Evolutionary conservation across 2,888 invertebrate species (phyloP).

Genomic region (Caenorhabditis sinica): DNA sequence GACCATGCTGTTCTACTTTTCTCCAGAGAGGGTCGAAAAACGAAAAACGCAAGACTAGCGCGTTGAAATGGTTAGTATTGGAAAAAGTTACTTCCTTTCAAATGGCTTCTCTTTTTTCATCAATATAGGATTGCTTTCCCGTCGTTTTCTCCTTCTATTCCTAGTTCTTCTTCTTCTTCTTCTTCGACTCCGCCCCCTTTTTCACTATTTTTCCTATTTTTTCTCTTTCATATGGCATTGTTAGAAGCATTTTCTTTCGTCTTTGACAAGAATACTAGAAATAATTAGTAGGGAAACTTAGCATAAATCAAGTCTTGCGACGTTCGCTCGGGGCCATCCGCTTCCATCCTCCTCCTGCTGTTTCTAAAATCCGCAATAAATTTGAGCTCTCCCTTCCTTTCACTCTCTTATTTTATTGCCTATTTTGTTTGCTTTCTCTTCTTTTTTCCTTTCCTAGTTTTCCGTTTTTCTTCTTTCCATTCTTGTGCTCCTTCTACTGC

Average conservation of each 20-base stretch:
- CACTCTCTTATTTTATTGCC: slow-evolving; percentile 60
- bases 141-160: not conserved
- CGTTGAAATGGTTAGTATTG: slow-evolving; percentile 27
- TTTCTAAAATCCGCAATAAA: slow-evolving; percentile 55
- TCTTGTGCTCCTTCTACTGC: slow-evolving; percentile 13
- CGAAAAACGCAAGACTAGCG: slow-evolving; percentile 1
- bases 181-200: not conserved
- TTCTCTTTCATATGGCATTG: not conserved
- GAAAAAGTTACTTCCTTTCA: slow-evolving; percentile 20
- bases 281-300: not conserved
- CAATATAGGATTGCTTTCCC: slow-evolving; percentile 55
- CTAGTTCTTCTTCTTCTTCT: slow-evolving; percentile 4
- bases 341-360: slow-evolving; percentile 12
- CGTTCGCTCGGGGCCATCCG: not conserved
- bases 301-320: slow-evolving; percentile 17
- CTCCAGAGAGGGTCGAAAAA: slow-evolving; percentile 37
- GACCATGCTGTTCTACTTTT: slow-evolving; percentile 64
- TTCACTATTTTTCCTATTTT: not conserved
- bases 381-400: slow-evolving; percentile 49
- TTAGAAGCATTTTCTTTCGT: not conserved
- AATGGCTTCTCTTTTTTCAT: slow-evolving; percentile 39
- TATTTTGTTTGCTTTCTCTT: slow-evolving; percentile 63
- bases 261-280: not conserved
- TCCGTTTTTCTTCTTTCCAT: slow-evolving; percentile 24
- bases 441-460: slow-evolving; percentile 39